Percentiles rank a stretch among this genome's conserved stretches.
Conservation (phyloP, 2,113 vertebrate species). For the Alligator sinensis region DNA sequence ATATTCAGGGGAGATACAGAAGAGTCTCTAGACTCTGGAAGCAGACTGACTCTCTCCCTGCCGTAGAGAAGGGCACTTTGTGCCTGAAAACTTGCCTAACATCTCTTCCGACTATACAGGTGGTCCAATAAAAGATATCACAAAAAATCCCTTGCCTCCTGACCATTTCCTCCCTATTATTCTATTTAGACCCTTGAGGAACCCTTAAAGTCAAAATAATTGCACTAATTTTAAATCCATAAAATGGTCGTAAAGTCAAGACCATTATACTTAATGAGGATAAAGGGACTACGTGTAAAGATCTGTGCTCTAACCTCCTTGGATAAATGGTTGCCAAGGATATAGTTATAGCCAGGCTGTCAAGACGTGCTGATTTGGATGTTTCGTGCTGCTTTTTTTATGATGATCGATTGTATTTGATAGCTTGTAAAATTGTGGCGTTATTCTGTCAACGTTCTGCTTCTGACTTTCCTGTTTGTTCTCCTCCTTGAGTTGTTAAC, state of each 20-base stretch:
- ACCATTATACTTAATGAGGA: rapidly evolving
- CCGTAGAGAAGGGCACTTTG: no score
- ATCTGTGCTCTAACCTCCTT: not conserved
- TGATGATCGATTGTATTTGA: rapidly evolving
- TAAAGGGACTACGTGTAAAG: rapidly evolving
- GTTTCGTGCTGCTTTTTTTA: not conserved
- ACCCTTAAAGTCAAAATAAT: not conserved
- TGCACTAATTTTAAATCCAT: rapidly evolving
- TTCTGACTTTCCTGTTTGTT: not conserved
- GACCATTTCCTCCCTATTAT: not conserved
- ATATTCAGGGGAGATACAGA: not conserved
- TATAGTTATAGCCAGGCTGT: not conserved
- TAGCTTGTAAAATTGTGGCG: not conserved
- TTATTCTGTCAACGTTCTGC: not conserved
- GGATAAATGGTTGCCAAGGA: rapidly evolving
- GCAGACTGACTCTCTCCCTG: no score
- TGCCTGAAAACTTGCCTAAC: no score
- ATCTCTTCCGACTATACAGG: no score
- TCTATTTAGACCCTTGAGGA: rapidly evolving
- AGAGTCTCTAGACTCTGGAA: not conserved
- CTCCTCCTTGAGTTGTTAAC: not conserved
- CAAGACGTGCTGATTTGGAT: rapidly evolving
- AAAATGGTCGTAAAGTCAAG: rapidly evolving
- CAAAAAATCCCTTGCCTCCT: no score
- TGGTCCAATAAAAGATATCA: no score